phyloP scores from a whole-genome alignment of 1,140 invertebrate genomes.

The Pseudomyrmex flavicornis region DNA sequence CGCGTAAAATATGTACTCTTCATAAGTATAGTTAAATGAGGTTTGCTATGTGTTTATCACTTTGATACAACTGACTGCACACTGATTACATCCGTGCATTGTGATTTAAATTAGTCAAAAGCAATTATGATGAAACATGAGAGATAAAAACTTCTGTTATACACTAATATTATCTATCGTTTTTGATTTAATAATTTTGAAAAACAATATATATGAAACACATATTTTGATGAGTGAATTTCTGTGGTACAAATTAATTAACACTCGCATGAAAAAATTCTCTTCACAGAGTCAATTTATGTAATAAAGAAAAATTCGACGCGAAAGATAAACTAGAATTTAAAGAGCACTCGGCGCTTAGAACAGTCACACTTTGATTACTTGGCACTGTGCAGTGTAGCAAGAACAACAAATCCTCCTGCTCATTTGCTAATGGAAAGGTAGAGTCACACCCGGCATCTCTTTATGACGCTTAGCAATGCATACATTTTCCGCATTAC shows the following conservation, averaged over 20 bases:
- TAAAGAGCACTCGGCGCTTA: not conserved
- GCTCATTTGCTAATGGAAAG: constrained; percentile 14
- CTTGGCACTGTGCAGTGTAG: not conserved
- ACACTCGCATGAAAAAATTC: not conserved
- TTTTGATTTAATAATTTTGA: not conserved
- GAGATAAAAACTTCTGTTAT: constrained; percentile 18
- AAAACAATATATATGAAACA: too few species aligned
- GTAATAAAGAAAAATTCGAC: not conserved
- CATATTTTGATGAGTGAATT: too few species aligned
- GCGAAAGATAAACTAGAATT: not conserved
- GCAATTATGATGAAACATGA: constrained; percentile 44
- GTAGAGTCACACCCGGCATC: not conserved
- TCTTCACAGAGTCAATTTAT: not conserved
- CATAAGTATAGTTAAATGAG: constrained; percentile 29
- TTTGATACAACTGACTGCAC: constrained; percentile 40
- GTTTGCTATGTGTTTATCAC: constrained; percentile 11
- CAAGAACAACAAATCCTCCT: not conserved
- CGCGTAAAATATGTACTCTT: not conserved
- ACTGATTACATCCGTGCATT: constrained; percentile 61
- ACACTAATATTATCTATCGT: not conserved
- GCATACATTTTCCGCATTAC: not conserved
- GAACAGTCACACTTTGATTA: not conserved
- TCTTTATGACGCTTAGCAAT: not conserved
- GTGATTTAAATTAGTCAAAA: constrained; percentile 50
- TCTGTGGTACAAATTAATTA: not conserved